Evolutionary conservation across 1,140 invertebrate species (phyloP), one percentile per base, ranked within the genome.

Genomic region (Drosophila biarmipes): DNA sequence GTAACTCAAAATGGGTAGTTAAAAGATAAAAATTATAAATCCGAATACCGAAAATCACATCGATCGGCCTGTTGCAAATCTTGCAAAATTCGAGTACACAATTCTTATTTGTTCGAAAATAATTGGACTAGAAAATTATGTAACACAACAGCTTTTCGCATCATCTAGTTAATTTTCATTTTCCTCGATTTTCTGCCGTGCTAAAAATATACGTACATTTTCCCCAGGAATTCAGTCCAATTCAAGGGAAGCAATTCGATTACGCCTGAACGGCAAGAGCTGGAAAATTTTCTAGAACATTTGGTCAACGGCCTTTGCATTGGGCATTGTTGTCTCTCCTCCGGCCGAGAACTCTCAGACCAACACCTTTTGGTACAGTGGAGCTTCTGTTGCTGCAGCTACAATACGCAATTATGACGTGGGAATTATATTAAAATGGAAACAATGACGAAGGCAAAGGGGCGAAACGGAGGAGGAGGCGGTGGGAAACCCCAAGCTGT

Each of bases 391-490:
- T 68, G 67, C 62, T 59, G 79, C 63, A 63, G 72, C 78, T 74
- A 79, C 78, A 77, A 80, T 84, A 84, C 63, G 81, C 85, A 89
- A 89, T 89, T 89, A 89, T 89, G 81, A 89, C 85, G 85, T 89
- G 85, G 79, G 85, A 89, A 89, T 89, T 85, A 80, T 89, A 89
- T 89, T 90, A 90, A 84, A 89, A 78, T 90, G 69, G 69, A 90
- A 85, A 89, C 85, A 89, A 89, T 89, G 57, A 69, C 48, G 58
- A 54, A 57, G 40, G 58, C 49, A 38, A 45, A 71, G 48, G 37
- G 54, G 27, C 2, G 24, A 21, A 17, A 14, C 5, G 8, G 0
- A 1, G 15, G 19, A 2, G 15, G 29, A 40, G 14, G 12, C 21
- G 58, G 35, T 37, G 42, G 63, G 55, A 62, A 40, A 78, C 45